A percentile compares a stretch with the other conserved stretches of the same genome.
phyloP scores from a whole-genome alignment of 2,888 invertebrate species.

The Pheosia gnoma region DNA sequence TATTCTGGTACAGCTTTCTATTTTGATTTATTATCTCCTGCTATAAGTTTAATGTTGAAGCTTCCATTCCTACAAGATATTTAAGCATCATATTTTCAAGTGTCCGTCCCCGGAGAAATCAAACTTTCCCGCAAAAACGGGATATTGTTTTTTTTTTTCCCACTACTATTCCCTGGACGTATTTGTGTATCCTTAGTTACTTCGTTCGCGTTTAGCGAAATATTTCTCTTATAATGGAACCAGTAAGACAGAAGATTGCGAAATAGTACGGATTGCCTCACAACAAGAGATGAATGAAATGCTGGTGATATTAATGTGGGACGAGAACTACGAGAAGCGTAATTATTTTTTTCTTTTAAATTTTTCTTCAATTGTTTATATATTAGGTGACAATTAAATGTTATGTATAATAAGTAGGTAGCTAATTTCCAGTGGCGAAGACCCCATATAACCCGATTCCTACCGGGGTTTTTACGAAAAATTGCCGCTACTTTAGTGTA shows the following conservation, averaged over 20 bases:
- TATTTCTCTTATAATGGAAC: slow-evolving; percentile 9
- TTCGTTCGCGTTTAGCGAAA: slow-evolving; percentile 22
- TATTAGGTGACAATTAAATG: too few relatives aligned
- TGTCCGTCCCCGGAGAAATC: slow-evolving; percentile 51
- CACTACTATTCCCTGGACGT: slow-evolving; percentile 33
- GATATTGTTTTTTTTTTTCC: slow-evolving; percentile 36
- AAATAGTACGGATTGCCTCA: background rate
- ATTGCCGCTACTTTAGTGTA: too few relatives aligned
- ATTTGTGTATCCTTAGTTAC: slow-evolving; percentile 37
- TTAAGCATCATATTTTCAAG: slow-evolving; percentile 49
- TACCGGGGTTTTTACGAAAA: too few relatives aligned
- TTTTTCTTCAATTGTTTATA: too few relatives aligned
- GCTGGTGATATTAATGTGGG: too few relatives aligned
- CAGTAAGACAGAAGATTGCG: background rate
- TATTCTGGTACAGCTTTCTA: too few relatives aligned
- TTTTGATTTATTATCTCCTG: background rate
- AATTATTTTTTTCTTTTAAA: too few relatives aligned
- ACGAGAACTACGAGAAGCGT: too few relatives aligned
- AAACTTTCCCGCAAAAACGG: slow-evolving; percentile 47
- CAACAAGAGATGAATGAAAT: too few relatives aligned
- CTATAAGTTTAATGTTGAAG: background rate
- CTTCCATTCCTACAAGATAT: slow-evolving; percentile 16
- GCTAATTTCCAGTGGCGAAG: too few relatives aligned
- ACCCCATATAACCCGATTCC: too few relatives aligned
- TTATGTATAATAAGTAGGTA: too few relatives aligned